These are phyloP conservation scores for Ploceus nigricollis DNA, from an alignment of 2,113 vertebrate genomes.

Conservation along the genomic window DNA sequence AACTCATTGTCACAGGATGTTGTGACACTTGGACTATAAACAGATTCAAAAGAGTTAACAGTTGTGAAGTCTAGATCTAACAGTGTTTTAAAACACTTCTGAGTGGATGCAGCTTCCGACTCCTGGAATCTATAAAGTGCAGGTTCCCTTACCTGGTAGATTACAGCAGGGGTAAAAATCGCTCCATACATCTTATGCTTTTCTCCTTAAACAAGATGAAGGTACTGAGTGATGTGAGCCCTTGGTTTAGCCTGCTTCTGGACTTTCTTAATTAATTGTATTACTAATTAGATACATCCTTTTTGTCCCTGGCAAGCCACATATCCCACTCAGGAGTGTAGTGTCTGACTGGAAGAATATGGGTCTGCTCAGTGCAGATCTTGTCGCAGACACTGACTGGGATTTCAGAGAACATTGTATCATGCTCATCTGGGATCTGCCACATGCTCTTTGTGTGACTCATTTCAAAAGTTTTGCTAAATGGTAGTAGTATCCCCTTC, in stretches of 20 bases:
- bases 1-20: background rate
- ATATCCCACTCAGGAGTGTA: background rate
- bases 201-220: background rate
- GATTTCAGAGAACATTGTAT: background rate
- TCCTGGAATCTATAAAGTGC: background rate
- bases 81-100: background rate
- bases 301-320: background rate
- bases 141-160: background rate
- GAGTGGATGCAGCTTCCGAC: background rate
- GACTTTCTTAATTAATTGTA: background rate
- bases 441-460: background rate
- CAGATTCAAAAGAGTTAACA: background rate
- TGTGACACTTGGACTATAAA: background rate
- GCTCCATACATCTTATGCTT: background rate
- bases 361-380: background rate
- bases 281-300: background rate
- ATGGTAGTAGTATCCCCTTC: background rate
- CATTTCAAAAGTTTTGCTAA: background rate
- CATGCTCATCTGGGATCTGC: background rate
- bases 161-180: background rate
- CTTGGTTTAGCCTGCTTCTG: background rate
- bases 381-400: background rate
- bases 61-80: background rate
- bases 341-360: background rate
- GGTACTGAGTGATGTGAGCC: background rate